Percentiles rank a stretch among this genome's conserved stretches.
Conservation (phyloP, 92 coral and sea anemone genomes). For the Hydrozoanthus gracilis region DNA sequence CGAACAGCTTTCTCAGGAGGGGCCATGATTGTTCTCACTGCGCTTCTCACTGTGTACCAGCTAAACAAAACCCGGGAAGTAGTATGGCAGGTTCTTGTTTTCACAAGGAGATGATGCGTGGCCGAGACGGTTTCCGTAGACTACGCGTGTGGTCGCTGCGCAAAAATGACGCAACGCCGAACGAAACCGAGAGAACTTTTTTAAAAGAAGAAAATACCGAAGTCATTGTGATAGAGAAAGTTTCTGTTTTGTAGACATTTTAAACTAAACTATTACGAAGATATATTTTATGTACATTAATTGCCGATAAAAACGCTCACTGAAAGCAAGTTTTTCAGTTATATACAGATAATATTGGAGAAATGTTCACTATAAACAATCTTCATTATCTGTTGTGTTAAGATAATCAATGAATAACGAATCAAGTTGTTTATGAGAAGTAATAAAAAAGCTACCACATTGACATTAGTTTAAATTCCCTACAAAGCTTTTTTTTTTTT, state of each 20-base stretch:
- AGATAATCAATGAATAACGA: no score
- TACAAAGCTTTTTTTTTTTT: no score
- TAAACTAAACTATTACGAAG: not conserved
- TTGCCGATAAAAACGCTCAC: not conserved
- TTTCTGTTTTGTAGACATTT: conserved; percentile 26
- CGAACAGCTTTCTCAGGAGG: not conserved
- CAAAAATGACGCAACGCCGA: not conserved
- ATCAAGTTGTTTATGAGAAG: no score
- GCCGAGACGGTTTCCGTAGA: conserved; percentile 22
- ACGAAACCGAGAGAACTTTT: not conserved
- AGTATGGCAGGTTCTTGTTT: not conserved
- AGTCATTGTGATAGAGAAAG: conserved; percentile 10
- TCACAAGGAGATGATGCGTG: not conserved
- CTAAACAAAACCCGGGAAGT: not conserved
- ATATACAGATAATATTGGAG: not conserved
- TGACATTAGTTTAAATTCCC: no score
- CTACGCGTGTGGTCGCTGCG: conserved; percentile 2
- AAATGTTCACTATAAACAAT: not conserved
- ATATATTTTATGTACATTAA: not conserved
- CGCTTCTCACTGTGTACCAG: not conserved
- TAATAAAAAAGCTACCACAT: no score
- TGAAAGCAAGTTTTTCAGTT: not conserved
- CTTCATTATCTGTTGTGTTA: not conserved
- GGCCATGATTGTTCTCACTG: not conserved
- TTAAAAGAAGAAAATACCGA: not conserved